Percentiles rank a stretch among this genome's conserved stretches.
These are phyloP conservation scores for Podarcis muralis DNA, from an alignment of 2,113 vertebrate genomes.

Conservation along the genomic window DNA sequence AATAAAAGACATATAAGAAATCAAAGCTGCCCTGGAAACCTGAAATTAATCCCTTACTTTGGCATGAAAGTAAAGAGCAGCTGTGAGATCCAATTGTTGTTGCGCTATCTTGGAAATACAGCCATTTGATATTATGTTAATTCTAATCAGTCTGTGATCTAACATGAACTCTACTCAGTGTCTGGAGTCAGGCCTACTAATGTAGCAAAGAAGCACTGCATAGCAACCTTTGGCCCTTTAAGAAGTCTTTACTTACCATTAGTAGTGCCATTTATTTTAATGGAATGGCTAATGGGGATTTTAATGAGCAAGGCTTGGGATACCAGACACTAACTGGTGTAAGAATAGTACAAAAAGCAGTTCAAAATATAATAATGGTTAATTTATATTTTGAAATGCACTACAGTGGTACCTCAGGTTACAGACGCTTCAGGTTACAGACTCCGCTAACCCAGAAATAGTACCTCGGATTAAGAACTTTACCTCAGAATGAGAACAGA, in stretches of 20 bases:
- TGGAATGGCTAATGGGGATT: fast-evolving
- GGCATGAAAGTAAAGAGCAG: slow-evolving; percentile 32
- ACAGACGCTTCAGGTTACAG: too few relatives aligned
- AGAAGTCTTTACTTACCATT: fast-evolving
- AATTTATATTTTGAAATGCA: background rate
- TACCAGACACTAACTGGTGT: fast-evolving
- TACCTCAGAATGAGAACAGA: too few relatives aligned
- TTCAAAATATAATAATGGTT: background rate
- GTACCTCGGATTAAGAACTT: too few relatives aligned
- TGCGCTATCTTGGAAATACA: slow-evolving; percentile 13
- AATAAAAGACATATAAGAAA: slow-evolving; percentile 45
- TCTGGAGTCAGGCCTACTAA: slow-evolving; percentile 3
- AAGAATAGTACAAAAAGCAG: background rate
- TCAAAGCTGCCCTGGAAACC: slow-evolving; percentile 39
- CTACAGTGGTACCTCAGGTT: background rate
- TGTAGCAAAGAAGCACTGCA: background rate
- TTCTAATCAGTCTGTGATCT: slow-evolving; percentile 7
- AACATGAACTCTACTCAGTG: background rate
- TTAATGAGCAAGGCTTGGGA: background rate
- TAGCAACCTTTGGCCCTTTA: fast-evolving
- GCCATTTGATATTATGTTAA: slow-evolving; percentile 19
- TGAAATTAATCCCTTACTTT: slow-evolving; percentile 34
- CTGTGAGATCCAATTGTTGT: slow-evolving; percentile 16
- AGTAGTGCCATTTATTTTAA: background rate
- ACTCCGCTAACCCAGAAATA: too few relatives aligned